Evolutionary conservation across 2,888 invertebrate species (phyloP).

Genomic region (Spicauda simplicius): DNA sequence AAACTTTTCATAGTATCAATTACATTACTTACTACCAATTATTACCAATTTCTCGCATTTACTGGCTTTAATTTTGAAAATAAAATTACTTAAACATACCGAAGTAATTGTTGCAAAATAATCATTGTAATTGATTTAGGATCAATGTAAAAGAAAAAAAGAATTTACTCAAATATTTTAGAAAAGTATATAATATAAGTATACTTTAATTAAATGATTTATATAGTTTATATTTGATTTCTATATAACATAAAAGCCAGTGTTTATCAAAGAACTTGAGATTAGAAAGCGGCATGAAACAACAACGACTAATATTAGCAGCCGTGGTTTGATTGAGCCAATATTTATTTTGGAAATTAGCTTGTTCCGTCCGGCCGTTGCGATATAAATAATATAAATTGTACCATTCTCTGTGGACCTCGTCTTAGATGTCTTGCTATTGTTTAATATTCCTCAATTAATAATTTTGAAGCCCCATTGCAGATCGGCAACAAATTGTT

Average conservation of each 20-base stretch:
- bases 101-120: too few species aligned
- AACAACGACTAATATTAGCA: slow-evolving; percentile 46
- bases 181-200: too few species aligned
- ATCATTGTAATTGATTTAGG: too few species aligned
- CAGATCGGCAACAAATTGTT: slow-evolving; percentile 26
- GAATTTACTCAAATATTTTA: too few species aligned
- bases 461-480: slow-evolving; percentile 63
- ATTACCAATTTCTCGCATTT: too few species aligned
- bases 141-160: too few species aligned
- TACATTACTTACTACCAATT: too few species aligned
- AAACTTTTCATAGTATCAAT: too few species aligned
- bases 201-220: too few species aligned
- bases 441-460: slow-evolving; percentile 76
- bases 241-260: slow-evolving; percentile 14
- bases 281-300: slow-evolving; percentile 38
- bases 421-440: slow-evolving; percentile 53
- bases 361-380: slow-evolving; percentile 61
- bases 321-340: slow-evolving; percentile 68
- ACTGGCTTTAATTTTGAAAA: too few species aligned
- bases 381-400: slow-evolving; percentile 78
- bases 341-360: slow-evolving; percentile 84
- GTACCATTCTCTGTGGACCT: slow-evolving; percentile 65
- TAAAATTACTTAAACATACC: too few species aligned
- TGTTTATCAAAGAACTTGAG: slow-evolving; percentile 37
- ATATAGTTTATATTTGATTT: neutral